Percentiles rank a stretch among this genome's conserved stretches.
These are phyloP conservation scores for Nesometra sesokonis DNA, from an alignment of 35 echinoderm and acorn worm species.

Conservation along the genomic window DNA sequence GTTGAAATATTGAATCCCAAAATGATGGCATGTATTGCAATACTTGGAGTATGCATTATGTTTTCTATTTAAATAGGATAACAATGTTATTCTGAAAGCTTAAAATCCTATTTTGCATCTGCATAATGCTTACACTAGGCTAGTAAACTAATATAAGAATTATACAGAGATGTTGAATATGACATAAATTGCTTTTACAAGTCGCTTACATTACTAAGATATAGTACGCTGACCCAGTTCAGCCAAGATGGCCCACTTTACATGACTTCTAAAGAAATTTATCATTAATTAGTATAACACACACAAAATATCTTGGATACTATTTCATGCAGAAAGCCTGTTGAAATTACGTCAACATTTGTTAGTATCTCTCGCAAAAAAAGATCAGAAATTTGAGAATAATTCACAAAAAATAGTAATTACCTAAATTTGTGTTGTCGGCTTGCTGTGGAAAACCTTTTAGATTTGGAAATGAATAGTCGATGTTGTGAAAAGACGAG, in stretches of 20 bases:
- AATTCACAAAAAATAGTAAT: neutral
- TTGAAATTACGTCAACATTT: neutral
- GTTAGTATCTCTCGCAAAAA: neutral
- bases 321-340: neutral
- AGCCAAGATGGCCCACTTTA: neutral
- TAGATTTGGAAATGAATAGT: neutral
- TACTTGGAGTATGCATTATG: too few relatives aligned
- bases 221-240: neutral
- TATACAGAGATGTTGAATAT: too few relatives aligned
- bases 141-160: too few relatives aligned
- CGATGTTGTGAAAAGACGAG: neutral
- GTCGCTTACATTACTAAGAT: neutral
- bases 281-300: neutral
- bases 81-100: too few relatives aligned
- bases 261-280: neutral
- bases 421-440: neutral
- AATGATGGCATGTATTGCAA: too few relatives aligned
- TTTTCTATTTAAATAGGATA: too few relatives aligned
- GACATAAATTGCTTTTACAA: too few relatives aligned
- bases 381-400: neutral
- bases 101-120: too few relatives aligned
- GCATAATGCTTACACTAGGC: too few relatives aligned
- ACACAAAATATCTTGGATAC: neutral
- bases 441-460: neutral
- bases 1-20: too few relatives aligned